Base-by-base conservation (phyloP, 2,888 invertebrate genomes). In the Drosophila fulvimacula region DNA sequence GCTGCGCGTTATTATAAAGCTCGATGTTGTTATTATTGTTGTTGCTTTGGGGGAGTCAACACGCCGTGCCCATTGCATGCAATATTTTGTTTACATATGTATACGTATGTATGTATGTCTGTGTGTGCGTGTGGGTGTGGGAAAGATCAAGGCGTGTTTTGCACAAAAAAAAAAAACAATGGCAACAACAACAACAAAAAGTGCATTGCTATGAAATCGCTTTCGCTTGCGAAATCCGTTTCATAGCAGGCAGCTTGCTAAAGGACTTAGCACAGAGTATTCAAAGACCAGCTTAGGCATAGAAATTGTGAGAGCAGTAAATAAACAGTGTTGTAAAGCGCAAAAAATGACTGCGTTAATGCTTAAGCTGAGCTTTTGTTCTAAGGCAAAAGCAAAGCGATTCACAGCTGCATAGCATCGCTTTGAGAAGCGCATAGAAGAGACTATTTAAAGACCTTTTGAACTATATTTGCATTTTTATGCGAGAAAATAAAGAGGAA, bases 61-160 rank as follows among this genome's bases (percentile, higher is more conserved):
- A 61, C 49, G 62, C 67, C 63, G 66, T 66, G 15, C 74, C 53
- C 75, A 71, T 80, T 82, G 77, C 81, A 81, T 82, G 82, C 74
- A 64, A 80, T 69, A 65, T 59, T 58, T 69, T 78, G 62, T 49
- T 56, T 73, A 34, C 64, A 36, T 44, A 24, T 34, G 39, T 1
- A 27, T 36, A 17, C 51, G 24, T 34, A 39, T 7, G 11, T 42
- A 24, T 60, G 48, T 55, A 34, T 60, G 24, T 67, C 57, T 60
- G 49, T 55, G 60, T 63, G 60, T 70, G 44, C 44, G 60, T 66
- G 75, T 82, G 75, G 69, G 82, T 83, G 83, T 83, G 83, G 82
- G 86, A 83, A 88, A 85, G 88, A 83, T 83, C 83, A 83, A 79
- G 83, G 86, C 82, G 73, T 76, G 84, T 72, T 65, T 68, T 58